Evolutionary conservation across 2,888 invertebrate genomes (phyloP).

Genomic region (Lasius fuliginosus): DNA sequence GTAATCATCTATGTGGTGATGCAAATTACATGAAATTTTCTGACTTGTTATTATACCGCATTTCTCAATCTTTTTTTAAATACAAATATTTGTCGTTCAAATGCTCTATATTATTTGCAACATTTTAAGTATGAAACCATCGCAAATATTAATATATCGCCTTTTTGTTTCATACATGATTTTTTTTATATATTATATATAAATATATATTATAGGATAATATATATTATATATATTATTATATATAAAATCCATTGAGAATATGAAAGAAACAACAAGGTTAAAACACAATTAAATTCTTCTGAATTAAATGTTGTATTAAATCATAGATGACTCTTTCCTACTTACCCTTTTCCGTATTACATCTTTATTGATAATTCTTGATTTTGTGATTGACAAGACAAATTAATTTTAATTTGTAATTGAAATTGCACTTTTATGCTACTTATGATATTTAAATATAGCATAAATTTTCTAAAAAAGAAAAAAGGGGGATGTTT

Average conservation of each 20-base stretch:
- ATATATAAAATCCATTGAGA: background rate
- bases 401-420: background rate
- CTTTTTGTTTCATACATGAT: background rate
- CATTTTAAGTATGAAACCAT: conserved; percentile 11
- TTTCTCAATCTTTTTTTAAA: conserved; percentile 19
- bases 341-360: background rate
- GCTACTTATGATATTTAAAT: conserved; percentile 4
- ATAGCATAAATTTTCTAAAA: background rate
- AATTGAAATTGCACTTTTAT: background rate
- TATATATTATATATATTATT: too few species aligned
- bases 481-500: background rate
- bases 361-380: background rate
- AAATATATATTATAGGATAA: too few species aligned
- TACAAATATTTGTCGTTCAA: background rate
- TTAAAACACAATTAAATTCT: background rate
- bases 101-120: background rate
- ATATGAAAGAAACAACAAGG: conserved; percentile 8
- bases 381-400: background rate
- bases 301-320: conserved; percentile 8
- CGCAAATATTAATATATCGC: conserved; percentile 13
- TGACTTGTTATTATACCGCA: background rate
- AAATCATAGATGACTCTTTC: background rate
- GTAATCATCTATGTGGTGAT: conserved; percentile 61
- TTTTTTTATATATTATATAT: conserved; percentile 19
- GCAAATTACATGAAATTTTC: conserved; percentile 63